These are phyloP conservation scores for Ariolimax columbianus DNA, from an alignment of 2,888 invertebrate species.

Conservation along the genomic window DNA sequence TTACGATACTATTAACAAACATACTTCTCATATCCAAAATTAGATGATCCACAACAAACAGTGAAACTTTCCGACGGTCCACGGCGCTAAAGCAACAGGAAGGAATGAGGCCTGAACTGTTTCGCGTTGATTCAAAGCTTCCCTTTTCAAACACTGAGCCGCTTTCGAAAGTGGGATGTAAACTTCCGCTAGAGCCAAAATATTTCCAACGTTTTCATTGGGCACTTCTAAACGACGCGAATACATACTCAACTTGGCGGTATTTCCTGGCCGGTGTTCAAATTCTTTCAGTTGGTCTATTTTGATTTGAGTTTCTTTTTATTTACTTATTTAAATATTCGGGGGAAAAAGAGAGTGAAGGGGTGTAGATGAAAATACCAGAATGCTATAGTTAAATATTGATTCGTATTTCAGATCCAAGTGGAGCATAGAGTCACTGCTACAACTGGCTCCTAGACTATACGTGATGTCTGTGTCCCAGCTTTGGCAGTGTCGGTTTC, in stretches of 20 bases:
- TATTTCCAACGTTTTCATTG: constrained; percentile 31
- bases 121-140: not conserved
- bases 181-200: constrained; percentile 42
- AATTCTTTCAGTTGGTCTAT: not conserved
- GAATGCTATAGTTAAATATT: too few relatives aligned
- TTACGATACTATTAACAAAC: not conserved
- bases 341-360: too few relatives aligned
- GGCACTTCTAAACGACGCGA: constrained; percentile 19
- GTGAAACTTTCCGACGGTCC: not conserved
- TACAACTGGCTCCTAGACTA: too few relatives aligned
- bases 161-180: constrained; percentile 41
- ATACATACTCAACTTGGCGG: constrained; percentile 39
- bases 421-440: too few relatives aligned
- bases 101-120: not conserved
- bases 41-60: constrained; percentile 6
- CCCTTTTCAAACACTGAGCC: constrained; percentile 35
- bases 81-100: constrained; percentile 23
- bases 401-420: too few relatives aligned
- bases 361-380: too few relatives aligned
- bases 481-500: too few relatives aligned
- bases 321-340: too few relatives aligned
- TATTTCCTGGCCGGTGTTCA: constrained; percentile 20
- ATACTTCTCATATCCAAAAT: constrained; percentile 28
- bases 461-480: too few relatives aligned
- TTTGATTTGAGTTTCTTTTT: too few relatives aligned